Conservation (phyloP, 2,113 vertebrate species). For the Mellivora capensis region DNA sequence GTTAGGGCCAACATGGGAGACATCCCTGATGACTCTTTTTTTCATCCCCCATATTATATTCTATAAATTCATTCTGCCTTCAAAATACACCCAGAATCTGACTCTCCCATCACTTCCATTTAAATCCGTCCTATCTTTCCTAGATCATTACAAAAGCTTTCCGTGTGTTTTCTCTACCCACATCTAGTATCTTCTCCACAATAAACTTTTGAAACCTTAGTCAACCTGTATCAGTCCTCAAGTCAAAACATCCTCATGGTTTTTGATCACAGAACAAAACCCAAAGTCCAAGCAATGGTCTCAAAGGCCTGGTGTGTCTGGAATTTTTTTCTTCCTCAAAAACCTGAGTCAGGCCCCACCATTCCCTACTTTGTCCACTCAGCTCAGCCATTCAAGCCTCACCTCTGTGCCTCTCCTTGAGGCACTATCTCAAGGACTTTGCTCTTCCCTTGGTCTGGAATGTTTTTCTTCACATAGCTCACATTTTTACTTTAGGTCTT, state of each 20-base stretch:
- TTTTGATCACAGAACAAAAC: neutral
- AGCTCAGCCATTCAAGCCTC: neutral
- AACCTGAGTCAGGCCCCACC: neutral
- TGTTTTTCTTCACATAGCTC: neutral
- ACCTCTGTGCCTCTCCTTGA: neutral
- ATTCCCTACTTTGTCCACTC: neutral
- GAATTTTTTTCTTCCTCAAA: neutral
- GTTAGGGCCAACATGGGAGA: neutral
- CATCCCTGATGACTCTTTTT: neutral
- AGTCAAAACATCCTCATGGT: neutral
- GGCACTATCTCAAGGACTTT: neutral
- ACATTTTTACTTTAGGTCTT: neutral
- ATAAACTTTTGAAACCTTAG: neutral
- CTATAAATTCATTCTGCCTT: neutral
- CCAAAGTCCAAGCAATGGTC: neutral
- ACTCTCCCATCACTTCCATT: neutral
- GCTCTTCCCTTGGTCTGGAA: neutral
- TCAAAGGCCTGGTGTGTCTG: neutral
- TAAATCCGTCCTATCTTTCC: neutral
- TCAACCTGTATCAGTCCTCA: neutral
- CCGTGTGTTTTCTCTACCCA: neutral
- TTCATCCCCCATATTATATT: neutral
- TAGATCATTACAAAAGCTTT: neutral
- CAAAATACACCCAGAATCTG: neutral
- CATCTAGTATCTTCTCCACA: neutral